These are phyloP conservation scores for Cerastoderma edule DNA, from an alignment of 2,888 invertebrate species.

Conservation along the genomic window DNA sequence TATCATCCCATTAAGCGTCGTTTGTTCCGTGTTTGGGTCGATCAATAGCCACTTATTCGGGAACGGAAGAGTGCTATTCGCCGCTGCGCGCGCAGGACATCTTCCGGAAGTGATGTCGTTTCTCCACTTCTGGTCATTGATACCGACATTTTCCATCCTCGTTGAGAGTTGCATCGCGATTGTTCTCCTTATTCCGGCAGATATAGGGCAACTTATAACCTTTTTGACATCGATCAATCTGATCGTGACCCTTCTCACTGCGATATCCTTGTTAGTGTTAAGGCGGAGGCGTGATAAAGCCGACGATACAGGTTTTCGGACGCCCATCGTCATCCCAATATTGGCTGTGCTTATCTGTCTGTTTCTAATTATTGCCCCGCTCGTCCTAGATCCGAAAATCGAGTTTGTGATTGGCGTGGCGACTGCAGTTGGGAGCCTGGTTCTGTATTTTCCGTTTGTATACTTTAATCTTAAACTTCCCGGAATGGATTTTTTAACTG, in stretches of 20 bases:
- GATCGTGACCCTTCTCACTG: not conserved
- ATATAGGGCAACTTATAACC: slow-evolving; percentile 42
- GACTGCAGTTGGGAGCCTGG: slow-evolving; percentile 37
- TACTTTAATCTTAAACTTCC: slow-evolving; percentile 37
- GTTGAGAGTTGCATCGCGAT: slow-evolving; percentile 24
- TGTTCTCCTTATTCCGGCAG: slow-evolving; percentile 42
- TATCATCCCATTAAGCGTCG: slow-evolving; percentile 50
- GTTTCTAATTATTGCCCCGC: slow-evolving; percentile 54
- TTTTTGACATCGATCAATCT: slow-evolving; percentile 33
- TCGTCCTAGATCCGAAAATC: slow-evolving; percentile 44
- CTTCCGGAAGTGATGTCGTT: slow-evolving; percentile 56
- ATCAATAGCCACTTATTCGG: slow-evolving; percentile 47
- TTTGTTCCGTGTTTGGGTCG: slow-evolving; percentile 51
- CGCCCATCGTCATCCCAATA: slow-evolving; percentile 44
- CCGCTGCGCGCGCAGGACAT: slow-evolving; percentile 54
- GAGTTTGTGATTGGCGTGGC: slow-evolving; percentile 55
- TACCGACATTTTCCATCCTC: slow-evolving; percentile 31
- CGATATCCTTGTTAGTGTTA: not conserved
- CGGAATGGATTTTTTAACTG: slow-evolving; percentile 39
- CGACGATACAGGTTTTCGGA: slow-evolving; percentile 17
- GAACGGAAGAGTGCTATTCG: slow-evolving; percentile 46
- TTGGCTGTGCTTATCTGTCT: slow-evolving; percentile 37
- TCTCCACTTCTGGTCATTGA: slow-evolving; percentile 45
- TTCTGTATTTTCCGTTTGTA: slow-evolving; percentile 54
- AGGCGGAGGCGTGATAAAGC: not conserved